Base-by-base conservation (phyloP, 1,140 invertebrate species). In the Platyscapa corneri region DNA sequence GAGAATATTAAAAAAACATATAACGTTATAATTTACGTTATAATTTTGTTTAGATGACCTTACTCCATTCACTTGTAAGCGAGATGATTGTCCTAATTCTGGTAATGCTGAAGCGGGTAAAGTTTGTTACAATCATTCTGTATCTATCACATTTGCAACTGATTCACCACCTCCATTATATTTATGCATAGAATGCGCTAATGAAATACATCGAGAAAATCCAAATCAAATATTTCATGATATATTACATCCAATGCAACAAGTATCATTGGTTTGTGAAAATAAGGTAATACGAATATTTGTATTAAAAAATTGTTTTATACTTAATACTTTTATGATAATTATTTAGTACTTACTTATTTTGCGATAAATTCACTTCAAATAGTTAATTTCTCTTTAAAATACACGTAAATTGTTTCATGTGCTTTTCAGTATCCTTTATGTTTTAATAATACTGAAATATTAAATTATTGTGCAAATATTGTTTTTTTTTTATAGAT, bases 141-240 rank as follows among this genome's bases (percentile, higher is more conserved):
- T 97, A 87, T 96, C 96, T 85, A 97, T 97, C 76, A 96, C 95
- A 46, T 97, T 96, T 94, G 97, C 96, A 83, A 96, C 94, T 84
- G 97, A 96, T 94, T 97, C 96, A 83, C 97, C 98, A 0, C 98
- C 99, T 20, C 98, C 99, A 0, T 94, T 99, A 10, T 99, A 98
- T 91, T 94, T 99, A 0, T 99, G 99, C 91, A 97, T 98, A 88
- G 98, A 98, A 91, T 99, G 99, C 93, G 97, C 97, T 53, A 98
- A 99, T 91, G 96, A 98, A 92, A 97, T 99, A 87, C 96, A 96
- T 90, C 95, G 96, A 60, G 96, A 96, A 91, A 96, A 96, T 93
- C 96, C 95, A 23, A 96, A 97, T 92, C 96, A 98, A 91, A 95
- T 98, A 89, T 97, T 97, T 91, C 96, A 97, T 89, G 98, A 99